Conservation (phyloP, 37 sponge, comb jelly and placozoan species). For the Hormiphora californensis region DNA sequence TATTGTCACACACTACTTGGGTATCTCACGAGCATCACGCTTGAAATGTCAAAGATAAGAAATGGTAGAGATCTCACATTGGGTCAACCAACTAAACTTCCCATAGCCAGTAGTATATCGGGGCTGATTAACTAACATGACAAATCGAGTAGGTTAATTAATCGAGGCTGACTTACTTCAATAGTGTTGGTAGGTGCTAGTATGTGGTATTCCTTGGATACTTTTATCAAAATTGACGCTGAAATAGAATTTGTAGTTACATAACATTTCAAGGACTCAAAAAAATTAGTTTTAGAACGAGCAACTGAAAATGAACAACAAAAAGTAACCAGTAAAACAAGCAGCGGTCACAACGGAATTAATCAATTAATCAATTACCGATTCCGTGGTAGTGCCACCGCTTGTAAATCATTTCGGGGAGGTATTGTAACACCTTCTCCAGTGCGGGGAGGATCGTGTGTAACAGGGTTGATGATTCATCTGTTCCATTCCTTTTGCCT, state of each 20-base stretch:
- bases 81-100: too few species aligned
- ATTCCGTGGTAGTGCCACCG: constrained; percentile 41
- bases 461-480: background rate
- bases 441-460: background rate
- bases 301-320: too few species aligned
- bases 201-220: background rate
- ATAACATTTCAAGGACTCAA: background rate
- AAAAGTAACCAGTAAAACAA: background rate
- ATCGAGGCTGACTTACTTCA: background rate
- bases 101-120: too few species aligned
- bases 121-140: too few species aligned
- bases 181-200: constrained; percentile 2
- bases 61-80: too few species aligned
- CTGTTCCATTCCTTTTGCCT: constrained; percentile 24
- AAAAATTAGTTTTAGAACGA: too few species aligned
- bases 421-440: constrained; percentile 11
- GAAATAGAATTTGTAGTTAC: background rate
- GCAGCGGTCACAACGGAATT: background rate
- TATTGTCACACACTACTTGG: too few species aligned
- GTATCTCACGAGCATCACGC: too few species aligned
- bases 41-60: too few species aligned
- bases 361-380: background rate
- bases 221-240: background rate
- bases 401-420: constrained; percentile 22
- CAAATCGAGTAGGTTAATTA: too few species aligned